phyloP scores from a whole-genome alignment of 2,113 vertebrate species.

The Gymnocephalus cernua region DNA sequence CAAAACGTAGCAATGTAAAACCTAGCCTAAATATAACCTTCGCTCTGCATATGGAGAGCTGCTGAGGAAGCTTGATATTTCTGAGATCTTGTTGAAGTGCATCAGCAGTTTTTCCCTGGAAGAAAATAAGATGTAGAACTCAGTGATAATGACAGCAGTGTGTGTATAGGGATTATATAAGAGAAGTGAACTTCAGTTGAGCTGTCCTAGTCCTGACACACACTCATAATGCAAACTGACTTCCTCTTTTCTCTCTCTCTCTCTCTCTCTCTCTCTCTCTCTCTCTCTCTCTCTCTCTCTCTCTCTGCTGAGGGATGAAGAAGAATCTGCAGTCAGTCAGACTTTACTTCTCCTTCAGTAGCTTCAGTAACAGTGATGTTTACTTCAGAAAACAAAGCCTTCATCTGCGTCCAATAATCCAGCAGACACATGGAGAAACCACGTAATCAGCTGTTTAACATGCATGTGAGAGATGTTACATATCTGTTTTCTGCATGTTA shows the following conservation, averaged over 20 bases:
- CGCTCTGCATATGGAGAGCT: no score
- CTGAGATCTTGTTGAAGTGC: not conserved
- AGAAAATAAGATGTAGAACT: not conserved
- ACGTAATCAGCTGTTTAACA: conserved; percentile 39
- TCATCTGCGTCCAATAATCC: no score
- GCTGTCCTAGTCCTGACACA: conserved; percentile 32
- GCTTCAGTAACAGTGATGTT: no score
- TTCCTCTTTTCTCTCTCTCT: not conserved
- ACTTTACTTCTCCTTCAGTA: no score
- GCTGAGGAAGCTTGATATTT: not conserved
- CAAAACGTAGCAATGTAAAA: no score
- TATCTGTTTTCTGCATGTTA: conserved; percentile 58
- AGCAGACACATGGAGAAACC: not conserved
- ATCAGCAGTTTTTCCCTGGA: conserved; percentile 1
- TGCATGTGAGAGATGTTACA: conserved; percentile 53
- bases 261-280: not conserved
- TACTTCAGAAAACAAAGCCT: no score
- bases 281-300: no score
- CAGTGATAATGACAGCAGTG: conserved; percentile 18
- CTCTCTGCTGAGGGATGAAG: no score
- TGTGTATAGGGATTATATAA: conserved; percentile 39
- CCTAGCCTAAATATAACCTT: no score
- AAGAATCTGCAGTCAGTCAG: no score
- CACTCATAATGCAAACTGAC: conserved; percentile 46
- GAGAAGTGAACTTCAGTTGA: conserved; percentile 29